A percentile compares a stretch with the other conserved stretches of the same genome.
phyloP scores from a whole-genome alignment of 2,888 invertebrate genomes.

The Xanthostigma xanthostigma region DNA sequence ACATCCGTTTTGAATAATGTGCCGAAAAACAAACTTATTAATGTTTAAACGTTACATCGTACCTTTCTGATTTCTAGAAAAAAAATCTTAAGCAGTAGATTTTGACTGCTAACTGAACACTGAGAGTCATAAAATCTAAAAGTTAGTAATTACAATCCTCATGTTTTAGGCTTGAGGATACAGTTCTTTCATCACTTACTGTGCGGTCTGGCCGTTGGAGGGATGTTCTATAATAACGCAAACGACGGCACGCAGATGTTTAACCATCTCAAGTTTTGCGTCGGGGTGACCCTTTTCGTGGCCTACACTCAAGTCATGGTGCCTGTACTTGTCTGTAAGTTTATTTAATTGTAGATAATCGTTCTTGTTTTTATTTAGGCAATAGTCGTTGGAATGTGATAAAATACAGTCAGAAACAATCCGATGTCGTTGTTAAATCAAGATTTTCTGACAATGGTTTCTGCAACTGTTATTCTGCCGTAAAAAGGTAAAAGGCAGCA shows the following conservation, averaged over 20 bases:
- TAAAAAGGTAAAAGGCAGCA: too few relatives aligned
- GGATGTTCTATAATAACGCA: conserved; percentile 8
- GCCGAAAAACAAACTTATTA: too few relatives aligned
- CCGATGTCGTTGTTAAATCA: too few relatives aligned
- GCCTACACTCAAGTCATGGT: conserved; percentile 10
- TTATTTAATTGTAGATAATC: not conserved
- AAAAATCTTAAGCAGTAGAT: too few relatives aligned
- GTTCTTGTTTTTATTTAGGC: not conserved
- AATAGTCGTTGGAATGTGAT: too few relatives aligned
- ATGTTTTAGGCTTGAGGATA: conserved; percentile 34
- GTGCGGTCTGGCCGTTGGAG: conserved; percentile 7
- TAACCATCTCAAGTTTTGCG: conserved; percentile 10
- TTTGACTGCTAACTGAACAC: not conserved
- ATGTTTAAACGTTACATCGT: too few relatives aligned
- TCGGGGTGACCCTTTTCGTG: conserved; percentile 9
- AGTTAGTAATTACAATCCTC: conserved; percentile 27
- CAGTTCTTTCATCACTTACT: conserved; percentile 8
- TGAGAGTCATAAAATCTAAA: not conserved
- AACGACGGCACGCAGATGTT: conserved; percentile 9
- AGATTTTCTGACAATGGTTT: too few relatives aligned
- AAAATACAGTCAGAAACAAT: too few relatives aligned
- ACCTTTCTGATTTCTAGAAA: too few relatives aligned
- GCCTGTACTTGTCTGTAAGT: conserved; percentile 10
- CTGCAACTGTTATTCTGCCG: too few relatives aligned
- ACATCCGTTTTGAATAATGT: too few relatives aligned